Base-by-base conservation (phyloP, 2,797 vertebrate genomes). In the Leuciscus waleckii region DNA sequence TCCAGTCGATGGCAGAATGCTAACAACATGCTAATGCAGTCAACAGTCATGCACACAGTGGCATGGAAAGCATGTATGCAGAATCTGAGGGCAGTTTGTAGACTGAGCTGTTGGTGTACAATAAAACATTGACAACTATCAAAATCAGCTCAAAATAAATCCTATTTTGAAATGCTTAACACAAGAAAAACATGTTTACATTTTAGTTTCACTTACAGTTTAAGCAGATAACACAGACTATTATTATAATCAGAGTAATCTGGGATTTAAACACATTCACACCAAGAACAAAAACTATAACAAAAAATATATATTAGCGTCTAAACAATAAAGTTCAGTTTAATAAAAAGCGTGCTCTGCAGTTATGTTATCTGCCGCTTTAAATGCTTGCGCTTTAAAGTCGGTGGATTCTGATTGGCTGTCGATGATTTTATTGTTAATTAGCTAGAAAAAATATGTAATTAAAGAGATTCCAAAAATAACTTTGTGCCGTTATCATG, bases 21-120 rank as follows among this genome's bases (percentile, higher is more conserved):
- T 85, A 88, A 84, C 41, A 81, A 82, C 85, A 85, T 85, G 61
- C 77, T 88, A 81, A 87, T 78, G 78, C 58, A 81, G 71, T 46
- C 71, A 61, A 79, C 35, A 13, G 51, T 61, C 76, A 51, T 79
- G n/a, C 58, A 46, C 43, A 54, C 54, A 23, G 37, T 21, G 79
- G 39, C 41, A 67, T 54, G 41, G 65, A 23, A 54, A 54, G 49
- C 19, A 83, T 39, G 43, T 21, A 70, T 69, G 54, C 67, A 79
- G 23, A 79, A 69, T 79, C n/a, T 16, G 17, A 68, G 39, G 37
- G 23, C n/a, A 29, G 56, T 43, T 63, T 3, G 23, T 39, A 51
- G 46, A 67, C 78, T 80, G 63, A 80, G 63, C 43, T 49, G 79
- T 41, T 39, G 54, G 23, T 58, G 54, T 77, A 39, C 39, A 63